These are phyloP conservation scores for Phthorimaea operculella DNA, from an alignment of 1,140 invertebrate genomes.

Conservation along the genomic window DNA sequence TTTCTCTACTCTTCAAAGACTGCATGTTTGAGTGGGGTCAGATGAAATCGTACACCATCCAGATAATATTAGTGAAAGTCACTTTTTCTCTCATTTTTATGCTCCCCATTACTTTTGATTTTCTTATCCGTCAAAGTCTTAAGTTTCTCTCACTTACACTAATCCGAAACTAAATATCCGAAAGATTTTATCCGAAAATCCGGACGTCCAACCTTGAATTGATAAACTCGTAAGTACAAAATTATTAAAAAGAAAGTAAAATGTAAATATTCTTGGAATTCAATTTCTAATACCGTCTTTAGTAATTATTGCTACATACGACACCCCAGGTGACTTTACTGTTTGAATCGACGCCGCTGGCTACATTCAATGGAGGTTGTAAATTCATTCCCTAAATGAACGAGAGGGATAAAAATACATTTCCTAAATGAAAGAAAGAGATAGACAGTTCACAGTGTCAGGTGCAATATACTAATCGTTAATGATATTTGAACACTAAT, in stretches of 20 bases:
- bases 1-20: no score
- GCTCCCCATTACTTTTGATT: background rate
- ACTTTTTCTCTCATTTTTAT: no score
- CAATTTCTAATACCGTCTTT: conserved; percentile 20
- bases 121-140: background rate
- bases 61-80: no score
- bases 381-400: no score
- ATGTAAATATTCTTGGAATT: conserved; percentile 41
- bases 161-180: conserved; percentile 9
- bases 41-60: no score
- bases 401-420: conserved; percentile 49
- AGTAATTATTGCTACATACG: conserved; percentile 22
- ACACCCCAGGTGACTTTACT: conserved; percentile 26
- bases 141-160: background rate
- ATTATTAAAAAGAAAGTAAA: conserved; percentile 31
- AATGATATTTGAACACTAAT: conserved; percentile 60
- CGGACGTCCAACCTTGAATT: conserved; percentile 16
- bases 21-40: no score
- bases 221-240: conserved; percentile 18
- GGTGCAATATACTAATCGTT: conserved; percentile 47
- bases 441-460: conserved; percentile 20
- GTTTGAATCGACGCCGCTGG: conserved; percentile 24
- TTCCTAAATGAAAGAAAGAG: conserved; percentile 38
- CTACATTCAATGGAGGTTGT: no score
- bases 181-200: background rate